These are phyloP conservation scores for Cataglyphis cursor DNA, from an alignment of 2,888 invertebrate genomes.

Conservation along the genomic window DNA sequence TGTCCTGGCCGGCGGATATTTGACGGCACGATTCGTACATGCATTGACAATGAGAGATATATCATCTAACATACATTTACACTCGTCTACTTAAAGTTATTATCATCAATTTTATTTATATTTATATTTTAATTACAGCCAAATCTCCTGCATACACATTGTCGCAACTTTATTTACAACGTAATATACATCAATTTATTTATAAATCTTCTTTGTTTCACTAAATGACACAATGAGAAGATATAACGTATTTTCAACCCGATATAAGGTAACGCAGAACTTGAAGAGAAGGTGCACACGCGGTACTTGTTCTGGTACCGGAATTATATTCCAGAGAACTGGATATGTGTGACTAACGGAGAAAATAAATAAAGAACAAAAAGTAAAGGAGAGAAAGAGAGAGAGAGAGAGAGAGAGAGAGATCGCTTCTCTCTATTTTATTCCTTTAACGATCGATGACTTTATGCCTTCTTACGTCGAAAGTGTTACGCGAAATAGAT, in stretches of 20 bases:
- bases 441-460: neutral
- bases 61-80: neutral
- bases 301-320: constrained; percentile 54
- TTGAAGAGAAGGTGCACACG: constrained; percentile 22
- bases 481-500: constrained; percentile 22
- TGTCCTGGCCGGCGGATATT: neutral
- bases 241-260: constrained; percentile 47
- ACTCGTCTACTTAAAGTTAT: constrained; percentile 14
- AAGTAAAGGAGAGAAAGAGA: neutral
- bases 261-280: constrained; percentile 60
- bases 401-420: neutral
- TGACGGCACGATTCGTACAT: neutral
- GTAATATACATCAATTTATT: neutral
- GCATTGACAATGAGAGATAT: neutral
- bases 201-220: constrained; percentile 1
- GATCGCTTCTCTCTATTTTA: constrained; percentile 10
- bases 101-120: neutral
- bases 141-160: neutral
- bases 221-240: neutral
- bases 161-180: neutral
- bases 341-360: constrained; percentile 22
- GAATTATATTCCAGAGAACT: constrained; percentile 29
- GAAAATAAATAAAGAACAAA: constrained; percentile 47
- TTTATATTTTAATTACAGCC: neutral
- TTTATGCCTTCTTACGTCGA: neutral